Evolutionary conservation across 1,140 invertebrate genomes (phyloP), one percentile per base, ranked within the genome.

Genomic region (Cydia strobilella): DNA sequence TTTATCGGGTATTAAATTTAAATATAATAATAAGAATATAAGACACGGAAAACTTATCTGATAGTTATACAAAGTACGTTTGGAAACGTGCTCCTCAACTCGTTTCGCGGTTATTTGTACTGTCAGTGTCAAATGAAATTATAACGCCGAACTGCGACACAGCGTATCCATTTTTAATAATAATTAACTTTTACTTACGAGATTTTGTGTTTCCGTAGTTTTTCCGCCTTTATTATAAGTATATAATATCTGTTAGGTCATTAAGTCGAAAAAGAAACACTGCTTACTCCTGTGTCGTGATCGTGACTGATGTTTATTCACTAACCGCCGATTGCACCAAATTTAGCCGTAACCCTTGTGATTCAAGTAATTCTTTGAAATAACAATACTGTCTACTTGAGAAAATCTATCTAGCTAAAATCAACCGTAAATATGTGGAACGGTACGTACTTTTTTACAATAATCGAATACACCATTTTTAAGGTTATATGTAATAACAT

Each of bases 361-460:
- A 59, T 59, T 59, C 9, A 59, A 18, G 0, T 6, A n/a, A 51
- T 25, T 42, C 4, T 59, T 59, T 59, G 9, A 12, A 59, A 10
- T 23, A 59, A 9, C 54, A 10, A 23, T 23, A 20, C 10, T 59
- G 20, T 23, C 18, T 59, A 23, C 20, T 7, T 20, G 23, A 59
- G 7, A 12, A 23, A 59, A 23, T 18, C 18, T 23, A 54, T 9
- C 20, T 23, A 3, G n/a, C 10, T 20, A 59, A 59, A 59, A 23
- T 23, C 18, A 59, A 59, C 54, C 9, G 54, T 59, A 59, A 87
- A 73, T 63, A 89, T 89, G 87, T 89, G 87, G 87, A 88, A 88
- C 69, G 87, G 87, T 89, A 73, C 75, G 75, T 80, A 18, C 15
- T 75, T 42, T 31, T 72, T 15, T 3, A 42, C n/a, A 31, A 42